Conservation (phyloP, 2,888 invertebrate genomes). For the Galerucella calmariensis region DNA sequence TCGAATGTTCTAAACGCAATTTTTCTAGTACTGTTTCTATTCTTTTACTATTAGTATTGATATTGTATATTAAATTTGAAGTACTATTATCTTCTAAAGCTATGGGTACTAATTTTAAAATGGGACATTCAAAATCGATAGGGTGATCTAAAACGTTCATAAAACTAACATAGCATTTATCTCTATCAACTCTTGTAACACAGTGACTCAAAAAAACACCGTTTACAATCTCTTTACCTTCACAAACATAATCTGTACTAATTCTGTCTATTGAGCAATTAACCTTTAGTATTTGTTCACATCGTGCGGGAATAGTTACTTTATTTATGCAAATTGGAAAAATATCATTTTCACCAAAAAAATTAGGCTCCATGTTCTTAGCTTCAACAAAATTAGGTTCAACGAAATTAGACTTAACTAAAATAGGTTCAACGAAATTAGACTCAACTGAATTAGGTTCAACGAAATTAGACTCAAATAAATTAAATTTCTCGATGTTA, state of each 20-base stretch:
- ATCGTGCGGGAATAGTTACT: neutral
- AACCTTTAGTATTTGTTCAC: neutral
- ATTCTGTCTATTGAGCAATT: neutral
- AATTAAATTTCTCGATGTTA: too few species aligned
- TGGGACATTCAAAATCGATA: too few species aligned
- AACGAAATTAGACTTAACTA: neutral
- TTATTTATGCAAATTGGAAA: neutral
- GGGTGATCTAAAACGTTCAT: too few species aligned
- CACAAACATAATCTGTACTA: neutral
- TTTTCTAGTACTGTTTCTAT: neutral
- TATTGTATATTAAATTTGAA: neutral
- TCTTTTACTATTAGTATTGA: neutral
- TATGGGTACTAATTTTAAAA: too few species aligned
- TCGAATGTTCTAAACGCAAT: too few species aligned
- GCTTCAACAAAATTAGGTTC: neutral
- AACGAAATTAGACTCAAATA: too few species aligned
- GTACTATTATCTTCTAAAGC: too few species aligned
- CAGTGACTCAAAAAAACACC: neutral
- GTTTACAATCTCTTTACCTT: neutral
- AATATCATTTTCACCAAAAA: too few species aligned
- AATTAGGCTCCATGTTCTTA: neutral
- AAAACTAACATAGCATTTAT: neutral
- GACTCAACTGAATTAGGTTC: too few species aligned
- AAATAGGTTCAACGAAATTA: too few species aligned
- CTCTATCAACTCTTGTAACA: constrained; percentile 1